A percentile compares a stretch with the other conserved stretches of the same genome.
Evolutionary conservation across 1,140 invertebrate genomes (phyloP).

Genomic region (Lucilia sericata): DNA sequence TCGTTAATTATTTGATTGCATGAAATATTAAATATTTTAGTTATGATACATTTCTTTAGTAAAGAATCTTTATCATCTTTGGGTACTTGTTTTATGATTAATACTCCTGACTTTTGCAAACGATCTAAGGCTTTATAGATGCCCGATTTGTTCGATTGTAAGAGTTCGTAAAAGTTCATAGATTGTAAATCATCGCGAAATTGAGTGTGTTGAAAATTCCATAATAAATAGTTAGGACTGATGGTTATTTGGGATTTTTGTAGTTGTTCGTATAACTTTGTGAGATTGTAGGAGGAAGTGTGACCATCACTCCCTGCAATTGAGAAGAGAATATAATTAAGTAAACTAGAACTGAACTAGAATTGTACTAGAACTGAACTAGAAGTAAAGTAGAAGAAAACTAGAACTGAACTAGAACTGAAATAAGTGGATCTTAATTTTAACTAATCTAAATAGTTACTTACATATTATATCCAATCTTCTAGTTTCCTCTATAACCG

Average conservation of each 20-base stretch:
- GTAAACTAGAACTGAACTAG: not conserved
- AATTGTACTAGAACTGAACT: not conserved
- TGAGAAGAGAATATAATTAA: not conserved
- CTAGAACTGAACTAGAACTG: not conserved
- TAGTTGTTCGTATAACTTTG: not conserved
- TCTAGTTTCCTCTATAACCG: not conserved
- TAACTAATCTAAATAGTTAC: not conserved
- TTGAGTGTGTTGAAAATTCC: not conserved
- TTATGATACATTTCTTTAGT: not conserved
- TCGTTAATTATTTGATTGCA: conserved; percentile 18
- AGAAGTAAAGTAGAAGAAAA: no score
- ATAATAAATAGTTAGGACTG: not conserved
- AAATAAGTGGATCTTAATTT: no score
- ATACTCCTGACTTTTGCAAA: not conserved
- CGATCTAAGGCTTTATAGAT: not conserved
- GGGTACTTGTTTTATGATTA: not conserved
- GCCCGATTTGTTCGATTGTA: not conserved
- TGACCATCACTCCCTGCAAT: conserved; percentile 13
- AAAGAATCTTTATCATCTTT: conserved; percentile 13
- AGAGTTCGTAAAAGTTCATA: not conserved
- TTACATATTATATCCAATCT: conserved; percentile 36
- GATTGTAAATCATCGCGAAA: conserved; percentile 18
- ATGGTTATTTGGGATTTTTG: not conserved
- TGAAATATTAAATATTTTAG: conserved; percentile 18
- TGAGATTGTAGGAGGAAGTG: conserved; percentile 11